phyloP scores from a whole-genome alignment of 2,888 invertebrate species.

The Boloria euphrosyne region DNA sequence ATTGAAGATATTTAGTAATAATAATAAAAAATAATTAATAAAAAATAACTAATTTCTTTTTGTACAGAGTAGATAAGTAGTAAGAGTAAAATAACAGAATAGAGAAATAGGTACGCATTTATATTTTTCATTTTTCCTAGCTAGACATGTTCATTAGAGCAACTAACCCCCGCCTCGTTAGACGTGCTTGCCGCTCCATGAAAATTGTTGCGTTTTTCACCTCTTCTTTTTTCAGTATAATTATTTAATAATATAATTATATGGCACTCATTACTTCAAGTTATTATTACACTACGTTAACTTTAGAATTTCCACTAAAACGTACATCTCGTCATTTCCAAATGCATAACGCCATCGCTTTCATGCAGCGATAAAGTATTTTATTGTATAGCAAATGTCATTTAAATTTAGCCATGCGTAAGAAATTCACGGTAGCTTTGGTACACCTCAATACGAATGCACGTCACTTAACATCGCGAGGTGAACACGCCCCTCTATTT shows the following conservation, averaged over 20 bases:
- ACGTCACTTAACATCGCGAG: constrained; percentile 38
- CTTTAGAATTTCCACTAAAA: too few species aligned
- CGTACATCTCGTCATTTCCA: not conserved
- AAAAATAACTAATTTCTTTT: too few species aligned
- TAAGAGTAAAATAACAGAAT: too few species aligned
- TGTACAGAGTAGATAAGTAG: too few species aligned
- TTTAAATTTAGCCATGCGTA: constrained; percentile 8
- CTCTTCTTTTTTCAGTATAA: constrained; percentile 11
- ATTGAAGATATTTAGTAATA: too few species aligned
- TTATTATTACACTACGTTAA: too few species aligned
- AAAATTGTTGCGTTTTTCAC: constrained; percentile 36
- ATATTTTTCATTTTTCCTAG: constrained; percentile 45
- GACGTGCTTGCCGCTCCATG: constrained; percentile 38
- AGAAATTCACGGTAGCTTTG: constrained; percentile 25
- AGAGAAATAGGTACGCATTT: constrained; percentile 17
- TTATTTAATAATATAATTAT: not conserved
- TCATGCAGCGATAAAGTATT: not conserved
- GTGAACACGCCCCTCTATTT: constrained; percentile 66
- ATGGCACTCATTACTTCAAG: too few species aligned
- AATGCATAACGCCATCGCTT: constrained; percentile 1
- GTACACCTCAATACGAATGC: constrained; percentile 28
- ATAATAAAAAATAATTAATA: too few species aligned
- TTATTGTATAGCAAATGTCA: constrained; percentile 3
- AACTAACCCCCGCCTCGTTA: constrained; percentile 61
- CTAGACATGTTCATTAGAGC: constrained; percentile 71